phyloP scores from a whole-genome alignment of 2,797 vertebrate genomes.

The Peromyscus attwateri region DNA sequence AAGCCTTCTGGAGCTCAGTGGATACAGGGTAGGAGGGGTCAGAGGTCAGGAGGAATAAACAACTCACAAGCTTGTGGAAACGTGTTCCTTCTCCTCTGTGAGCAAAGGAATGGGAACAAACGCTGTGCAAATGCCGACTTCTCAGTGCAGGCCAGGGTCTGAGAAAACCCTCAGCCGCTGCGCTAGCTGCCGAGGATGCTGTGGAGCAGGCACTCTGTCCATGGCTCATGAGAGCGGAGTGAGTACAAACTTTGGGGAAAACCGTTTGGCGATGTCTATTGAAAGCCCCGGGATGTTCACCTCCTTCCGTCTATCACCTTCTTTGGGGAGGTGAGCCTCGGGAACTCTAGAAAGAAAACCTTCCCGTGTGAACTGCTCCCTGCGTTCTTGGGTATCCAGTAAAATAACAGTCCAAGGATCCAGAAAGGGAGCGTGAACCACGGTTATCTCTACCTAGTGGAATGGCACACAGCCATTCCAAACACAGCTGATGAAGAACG shows the following conservation, averaged over 20 bases:
- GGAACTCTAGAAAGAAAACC: neutral
- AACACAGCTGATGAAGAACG: neutral
- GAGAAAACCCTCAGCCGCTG: neutral
- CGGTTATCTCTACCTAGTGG: neutral
- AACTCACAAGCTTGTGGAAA: neutral
- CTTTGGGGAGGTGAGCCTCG: neutral
- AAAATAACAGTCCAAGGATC: neutral
- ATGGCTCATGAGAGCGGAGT: constrained; percentile 57
- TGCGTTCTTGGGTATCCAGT: neutral
- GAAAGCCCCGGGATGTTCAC: neutral
- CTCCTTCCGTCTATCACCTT: neutral
- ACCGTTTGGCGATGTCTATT: neutral
- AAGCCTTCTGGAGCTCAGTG: neutral
- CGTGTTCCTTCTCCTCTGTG: neutral
- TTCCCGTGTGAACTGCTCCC: neutral
- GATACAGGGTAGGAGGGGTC: neutral
- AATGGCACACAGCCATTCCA: constrained; percentile 20
- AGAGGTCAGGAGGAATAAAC: neutral
- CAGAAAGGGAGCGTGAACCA: neutral
- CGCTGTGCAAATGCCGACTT: constrained; percentile 28
- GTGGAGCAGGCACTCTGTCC: neutral
- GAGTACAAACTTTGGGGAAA: constrained; percentile 51
- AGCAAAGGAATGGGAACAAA: constrained; percentile 50
- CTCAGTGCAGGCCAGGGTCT: neutral
- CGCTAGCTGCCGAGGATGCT: neutral